Conservation (phyloP, 2,797 vertebrate species). For the Dermochelys coriacea region DNA sequence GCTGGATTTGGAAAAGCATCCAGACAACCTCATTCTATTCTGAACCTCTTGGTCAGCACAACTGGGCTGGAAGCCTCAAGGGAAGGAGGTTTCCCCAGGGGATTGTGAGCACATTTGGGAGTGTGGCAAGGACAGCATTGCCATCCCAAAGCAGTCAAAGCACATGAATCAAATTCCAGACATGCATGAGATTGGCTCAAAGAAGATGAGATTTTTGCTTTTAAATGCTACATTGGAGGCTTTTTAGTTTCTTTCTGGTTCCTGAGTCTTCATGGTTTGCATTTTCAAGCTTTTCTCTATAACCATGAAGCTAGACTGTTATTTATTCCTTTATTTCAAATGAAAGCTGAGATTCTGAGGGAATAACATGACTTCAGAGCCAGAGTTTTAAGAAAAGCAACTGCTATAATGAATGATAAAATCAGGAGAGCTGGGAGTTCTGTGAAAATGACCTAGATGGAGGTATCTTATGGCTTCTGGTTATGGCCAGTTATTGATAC, state of each 20-base stretch:
- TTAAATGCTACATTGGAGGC: not conserved
- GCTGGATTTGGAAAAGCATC: not conserved
- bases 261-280: not conserved
- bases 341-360: not conserved
- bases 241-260: not conserved
- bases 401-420: not conserved
- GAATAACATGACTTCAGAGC: not conserved
- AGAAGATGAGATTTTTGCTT: not conserved
- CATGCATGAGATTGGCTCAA: not conserved
- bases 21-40: not conserved
- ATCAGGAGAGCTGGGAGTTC: not conserved
- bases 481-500: not conserved
- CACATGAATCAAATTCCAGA: rapidly evolving
- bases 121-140: not conserved
- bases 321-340: not conserved
- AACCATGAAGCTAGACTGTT: not conserved
- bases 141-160: not conserved
- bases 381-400: not conserved
- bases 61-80: not conserved
- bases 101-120: not conserved
- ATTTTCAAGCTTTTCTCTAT: not conserved
- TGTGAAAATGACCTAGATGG: not conserved
- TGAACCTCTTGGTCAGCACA: not conserved
- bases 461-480: not conserved
- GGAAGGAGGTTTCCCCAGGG: not conserved